Evolutionary conservation across 2,797 vertebrate species (phyloP), one percentile per base, ranked within the genome.

Genomic region (Enteromius anoplus): DNA sequence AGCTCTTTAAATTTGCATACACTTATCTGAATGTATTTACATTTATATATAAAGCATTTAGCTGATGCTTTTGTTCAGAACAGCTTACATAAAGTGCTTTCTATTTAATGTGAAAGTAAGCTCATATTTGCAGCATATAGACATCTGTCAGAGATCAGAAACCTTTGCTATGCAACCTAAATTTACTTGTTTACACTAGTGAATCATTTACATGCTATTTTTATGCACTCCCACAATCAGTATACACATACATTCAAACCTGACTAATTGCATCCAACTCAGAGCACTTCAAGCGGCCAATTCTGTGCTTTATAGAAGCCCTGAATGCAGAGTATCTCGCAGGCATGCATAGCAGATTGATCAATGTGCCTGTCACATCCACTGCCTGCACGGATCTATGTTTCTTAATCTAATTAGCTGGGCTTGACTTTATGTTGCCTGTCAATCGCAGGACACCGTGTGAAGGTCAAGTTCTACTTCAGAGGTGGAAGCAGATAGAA

Each of bases 401-500:
- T 93, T 93, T 94, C 93, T 93, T 93, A 93, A 94, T 94, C 92
- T 92, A 94, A 95, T 95, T 95, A 94, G 91, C 88, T 81, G 86
- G 90, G 83, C 83, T 68, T 87, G 85, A 91, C 92, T 93, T 93
- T 93, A 91, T 93, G 91, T 92, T 90, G 92, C 90, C 92, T 92
- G 93, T 93, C 93, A 93, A 90, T 93, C 92, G 91, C 89, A 70
- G 14, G 86, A 53, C 77, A 83, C 71, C 62, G 69, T 89, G 90
- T 92, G 92, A 94, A 94, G 93, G 94, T 93, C 92, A 92, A 85
- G 90, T 85, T 88, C 89, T 93, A 88, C 89, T 92, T 91, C 89
- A 90, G 90, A 93, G 90, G 89, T 91, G 90, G 89, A 68, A 80
- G 71, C 85, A 78, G 75, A 82, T 42, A 71, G 78, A 45, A 83